These are phyloP conservation scores for Orthosia gothica DNA, from an alignment of 2,888 invertebrate genomes.

Conservation along the genomic window DNA sequence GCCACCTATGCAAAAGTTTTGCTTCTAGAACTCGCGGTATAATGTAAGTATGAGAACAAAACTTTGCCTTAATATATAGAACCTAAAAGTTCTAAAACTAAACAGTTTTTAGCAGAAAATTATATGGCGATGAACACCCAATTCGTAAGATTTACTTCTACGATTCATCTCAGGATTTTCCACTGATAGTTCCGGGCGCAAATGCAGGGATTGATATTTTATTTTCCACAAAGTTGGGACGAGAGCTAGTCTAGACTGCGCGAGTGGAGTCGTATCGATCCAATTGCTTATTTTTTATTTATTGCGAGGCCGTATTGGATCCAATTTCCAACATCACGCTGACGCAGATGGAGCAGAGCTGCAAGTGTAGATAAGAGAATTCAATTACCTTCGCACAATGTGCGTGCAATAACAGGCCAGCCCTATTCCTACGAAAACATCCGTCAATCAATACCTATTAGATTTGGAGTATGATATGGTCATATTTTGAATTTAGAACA, in stretches of 20 bases:
- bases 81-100: no score
- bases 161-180: conserved; percentile 22
- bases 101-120: no score
- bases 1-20: no score
- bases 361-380: neutral
- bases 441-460: neutral
- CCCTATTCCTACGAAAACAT: neutral
- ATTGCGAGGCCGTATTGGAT: conserved; percentile 4
- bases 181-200: neutral
- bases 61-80: no score
- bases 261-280: conserved; percentile 41
- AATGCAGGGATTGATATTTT: conserved; percentile 22
- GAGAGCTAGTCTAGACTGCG: conserved; percentile 37
- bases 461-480: neutral
- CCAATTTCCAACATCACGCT: neutral
- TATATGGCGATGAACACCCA: neutral
- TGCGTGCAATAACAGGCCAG: neutral
- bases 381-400: neutral
- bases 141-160: neutral
- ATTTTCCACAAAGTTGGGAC: conserved; percentile 13
- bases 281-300: conserved; percentile 31
- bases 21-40: no score
- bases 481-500: neutral
- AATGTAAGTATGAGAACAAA: no score
- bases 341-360: neutral